Evolutionary conservation across 2,888 invertebrate genomes (phyloP), one percentile per base, ranked within the genome.

Genomic region (Altica lythri): DNA sequence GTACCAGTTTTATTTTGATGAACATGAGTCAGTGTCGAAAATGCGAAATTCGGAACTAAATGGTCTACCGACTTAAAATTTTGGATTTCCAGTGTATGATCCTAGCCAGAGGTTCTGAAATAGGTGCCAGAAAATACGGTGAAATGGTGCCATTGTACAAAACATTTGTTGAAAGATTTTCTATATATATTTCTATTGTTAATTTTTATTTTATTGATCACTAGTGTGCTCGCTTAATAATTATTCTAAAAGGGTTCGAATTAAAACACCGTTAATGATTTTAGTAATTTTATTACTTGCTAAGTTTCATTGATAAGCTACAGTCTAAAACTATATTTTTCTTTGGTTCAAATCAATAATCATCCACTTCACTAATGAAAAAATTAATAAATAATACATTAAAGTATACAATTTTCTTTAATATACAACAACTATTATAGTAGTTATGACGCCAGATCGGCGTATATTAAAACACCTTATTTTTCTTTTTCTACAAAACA

Each of bases 251-350:
- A n/a, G n/a, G n/a, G n/a, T n/a, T n/a, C 12, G 8, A 35, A 55
- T 29, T 51, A 14, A 55, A 55, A 51, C 47, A 29, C 34, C 6
- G 18, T 17, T 2, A 16, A 5, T 42, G 17, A 46, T 46, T 51
- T 43, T 51, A 51, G 51, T 68, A 55, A 59, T 65, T 67, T 68
- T 65, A 66, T 68, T 68, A 67, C 64, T 63, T 61, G 65, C 68
- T 68, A 69, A 53, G 57, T 55, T 63, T 67, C 69, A 68, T 64
- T 57, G 58, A 67, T 70, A 71, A 70, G 70, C 71, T 70, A 72
- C 68, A 65, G 55, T 70, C 69, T 72, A 70, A 70, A 71, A 72
- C 71, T 72, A 71, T 72, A 68, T 67, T 67, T 67, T 72, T 72
- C 72, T 72, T 73, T 72, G 72, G 72, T 72, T 71, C 61, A 45